Conservation (phyloP, 2,797 vertebrate species). For the Hemibagrus guttatus region DNA sequence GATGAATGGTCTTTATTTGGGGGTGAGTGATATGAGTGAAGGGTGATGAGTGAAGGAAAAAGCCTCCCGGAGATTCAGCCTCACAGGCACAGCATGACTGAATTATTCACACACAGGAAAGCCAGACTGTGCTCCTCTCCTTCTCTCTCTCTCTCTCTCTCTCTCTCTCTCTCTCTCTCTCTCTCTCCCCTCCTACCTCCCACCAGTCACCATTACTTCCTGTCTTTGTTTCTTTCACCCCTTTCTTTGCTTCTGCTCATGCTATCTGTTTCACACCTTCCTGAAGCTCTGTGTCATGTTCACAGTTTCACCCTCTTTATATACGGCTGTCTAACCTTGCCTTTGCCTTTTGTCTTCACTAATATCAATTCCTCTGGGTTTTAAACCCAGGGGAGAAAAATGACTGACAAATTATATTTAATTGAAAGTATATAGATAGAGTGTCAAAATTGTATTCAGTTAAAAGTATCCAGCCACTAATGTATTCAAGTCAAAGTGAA, state of each 20-base stretch:
- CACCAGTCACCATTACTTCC: constrained; percentile 8
- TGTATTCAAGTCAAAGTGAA: not conserved
- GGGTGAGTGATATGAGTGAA: constrained; percentile 53
- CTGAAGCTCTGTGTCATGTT: constrained; percentile 26
- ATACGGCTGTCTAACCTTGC: constrained; percentile 17
- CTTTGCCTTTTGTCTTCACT: not conserved
- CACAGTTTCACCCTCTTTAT: constrained; percentile 24
- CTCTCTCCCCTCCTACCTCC: constrained; percentile 9
- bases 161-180: constrained; percentile 15
- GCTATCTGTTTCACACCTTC: constrained; percentile 25
- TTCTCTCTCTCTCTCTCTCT: constrained; percentile 9
- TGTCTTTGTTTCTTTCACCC: constrained; percentile 41
- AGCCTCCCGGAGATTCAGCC: constrained; percentile 53
- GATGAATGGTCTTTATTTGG: constrained; percentile 54
- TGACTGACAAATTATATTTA: not conserved
- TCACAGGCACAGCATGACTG: constrained; percentile 51
- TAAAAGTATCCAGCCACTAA: not conserved
- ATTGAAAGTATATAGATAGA: not conserved
- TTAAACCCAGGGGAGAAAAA: not conserved
- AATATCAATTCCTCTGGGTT: not conserved
- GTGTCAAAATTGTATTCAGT: not conserved
- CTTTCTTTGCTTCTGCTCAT: constrained; percentile 18
- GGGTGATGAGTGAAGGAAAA: constrained; percentile 45
- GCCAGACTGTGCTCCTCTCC: constrained; percentile 22
- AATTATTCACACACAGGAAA: constrained; percentile 58